Conservation (phyloP, 2,888 invertebrate genomes). For the Odontomyia ornata region DNA sequence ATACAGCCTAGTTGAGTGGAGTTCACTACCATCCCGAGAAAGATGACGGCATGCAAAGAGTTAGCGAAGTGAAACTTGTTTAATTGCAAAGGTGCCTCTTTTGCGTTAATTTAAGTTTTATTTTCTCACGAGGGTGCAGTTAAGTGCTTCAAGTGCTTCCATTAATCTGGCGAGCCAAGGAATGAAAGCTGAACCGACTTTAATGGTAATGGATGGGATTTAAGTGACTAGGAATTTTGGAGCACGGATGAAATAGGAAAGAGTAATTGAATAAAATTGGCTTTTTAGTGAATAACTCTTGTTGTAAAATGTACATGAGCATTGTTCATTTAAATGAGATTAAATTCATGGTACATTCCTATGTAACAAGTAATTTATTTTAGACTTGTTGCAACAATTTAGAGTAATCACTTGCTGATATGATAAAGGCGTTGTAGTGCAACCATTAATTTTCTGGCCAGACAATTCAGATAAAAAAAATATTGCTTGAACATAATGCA, state of each 20-base stretch:
- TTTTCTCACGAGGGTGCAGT: constrained; percentile 3
- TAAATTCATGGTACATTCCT: no score
- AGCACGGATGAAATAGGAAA: background rate
- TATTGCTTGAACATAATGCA: no score
- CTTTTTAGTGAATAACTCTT: background rate
- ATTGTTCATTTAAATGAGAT: no score
- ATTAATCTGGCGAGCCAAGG: background rate
- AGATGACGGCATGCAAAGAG: background rate
- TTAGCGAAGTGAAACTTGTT: background rate
- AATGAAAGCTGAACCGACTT: background rate
- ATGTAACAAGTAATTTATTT: no score
- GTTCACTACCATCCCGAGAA: background rate
- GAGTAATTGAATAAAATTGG: background rate
- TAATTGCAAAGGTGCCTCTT: background rate
- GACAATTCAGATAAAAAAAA: no score
- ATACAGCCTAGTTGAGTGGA: background rate
- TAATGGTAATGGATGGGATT: background rate
- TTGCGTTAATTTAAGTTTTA: background rate
- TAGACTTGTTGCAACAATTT: no score
- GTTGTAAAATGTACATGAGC: no score
- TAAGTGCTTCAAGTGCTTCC: background rate
- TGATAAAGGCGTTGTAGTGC: no score
- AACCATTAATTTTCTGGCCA: no score
- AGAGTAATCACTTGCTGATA: no score
- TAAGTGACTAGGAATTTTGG: background rate